These are phyloP conservation scores for Pholis gunnellus DNA, from an alignment of 2,113 vertebrate species.

Conservation along the genomic window DNA sequence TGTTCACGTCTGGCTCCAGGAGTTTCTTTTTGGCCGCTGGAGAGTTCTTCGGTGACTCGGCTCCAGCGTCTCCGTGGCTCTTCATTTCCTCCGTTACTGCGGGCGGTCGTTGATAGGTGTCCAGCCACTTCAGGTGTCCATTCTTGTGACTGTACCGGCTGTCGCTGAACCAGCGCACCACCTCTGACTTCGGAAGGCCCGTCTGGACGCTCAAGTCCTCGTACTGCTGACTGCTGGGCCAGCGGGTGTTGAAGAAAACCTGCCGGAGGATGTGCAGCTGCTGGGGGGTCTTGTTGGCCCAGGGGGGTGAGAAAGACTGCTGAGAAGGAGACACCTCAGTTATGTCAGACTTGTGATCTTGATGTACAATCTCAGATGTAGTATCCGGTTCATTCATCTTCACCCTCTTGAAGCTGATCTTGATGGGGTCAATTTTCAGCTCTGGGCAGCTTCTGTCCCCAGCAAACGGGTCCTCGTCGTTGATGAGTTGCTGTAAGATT, in stretches of 20 bases:
- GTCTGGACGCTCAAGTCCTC: conserved; percentile 89
- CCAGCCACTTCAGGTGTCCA: conserved; percentile 92
- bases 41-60: conserved; percentile 76
- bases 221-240: conserved; percentile 92
- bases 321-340: conserved; percentile 71
- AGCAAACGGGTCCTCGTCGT: conserved; percentile 81
- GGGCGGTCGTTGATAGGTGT: conserved; percentile 86
- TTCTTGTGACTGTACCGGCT: conserved; percentile 94
- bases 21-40: conserved; percentile 83
- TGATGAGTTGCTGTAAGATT: conserved; percentile 78
- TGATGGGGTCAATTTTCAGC: conserved; percentile 91
- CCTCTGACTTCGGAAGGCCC: conserved; percentile 90
- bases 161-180: conserved; percentile 96
- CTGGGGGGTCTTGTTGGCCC: conserved; percentile 89
- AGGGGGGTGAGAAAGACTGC: conserved; percentile 67
- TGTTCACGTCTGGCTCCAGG: conserved; percentile 83
- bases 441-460: conserved; percentile 75
- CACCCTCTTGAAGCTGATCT: conserved; percentile 93
- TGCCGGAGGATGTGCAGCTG: conserved; percentile 92
- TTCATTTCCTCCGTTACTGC: conserved; percentile 67
- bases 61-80: conserved; percentile 40
- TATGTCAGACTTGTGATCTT: conserved; percentile 76
- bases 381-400: conserved; percentile 88
- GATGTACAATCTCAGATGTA: conserved; percentile 71
- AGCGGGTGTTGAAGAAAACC: conserved; percentile 92